A percentile compares a stretch with the other conserved stretches of the same genome.
phyloP scores from a whole-genome alignment of 2,797 vertebrate genomes.

The Poeciliopsis gracilis region DNA sequence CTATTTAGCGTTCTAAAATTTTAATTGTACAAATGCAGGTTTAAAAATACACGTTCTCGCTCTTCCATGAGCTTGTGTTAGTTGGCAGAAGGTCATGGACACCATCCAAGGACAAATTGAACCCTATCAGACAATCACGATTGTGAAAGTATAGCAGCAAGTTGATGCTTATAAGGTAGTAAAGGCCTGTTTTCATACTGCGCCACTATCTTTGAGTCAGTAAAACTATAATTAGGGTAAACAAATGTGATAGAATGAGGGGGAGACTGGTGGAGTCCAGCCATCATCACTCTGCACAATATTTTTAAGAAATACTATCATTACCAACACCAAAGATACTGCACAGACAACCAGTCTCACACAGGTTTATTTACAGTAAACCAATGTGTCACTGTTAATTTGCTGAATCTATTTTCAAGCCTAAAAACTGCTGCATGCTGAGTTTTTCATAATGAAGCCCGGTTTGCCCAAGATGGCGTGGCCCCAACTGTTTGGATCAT shows the following conservation, averaged over 20 bases:
- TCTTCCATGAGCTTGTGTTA: background rate
- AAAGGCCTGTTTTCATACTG: slow-evolving; percentile 13
- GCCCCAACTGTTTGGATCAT: slow-evolving; percentile 40
- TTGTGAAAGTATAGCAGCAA: slow-evolving; percentile 3
- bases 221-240: slow-evolving; percentile 34
- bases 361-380: slow-evolving; percentile 36
- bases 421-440: slow-evolving; percentile 35
- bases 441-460: slow-evolving; percentile 26
- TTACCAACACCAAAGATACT: slow-evolving; percentile 26
- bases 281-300: slow-evolving; percentile 22
- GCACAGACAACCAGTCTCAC: slow-evolving; percentile 27
- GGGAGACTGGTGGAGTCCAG: slow-evolving; percentile 31
- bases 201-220: slow-evolving; percentile 15
- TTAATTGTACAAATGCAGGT: background rate
- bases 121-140: background rate
- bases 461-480: slow-evolving; percentile 23
- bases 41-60: background rate
- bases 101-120: slow-evolving; percentile 2
- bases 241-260: slow-evolving; percentile 23
- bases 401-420: slow-evolving; percentile 15
- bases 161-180: slow-evolving; percentile 1
- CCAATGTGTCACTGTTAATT: slow-evolving; percentile 34
- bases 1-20: background rate
- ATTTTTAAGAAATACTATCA: slow-evolving; percentile 30
- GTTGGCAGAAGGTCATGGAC: background rate